Evolutionary conservation across 1,140 invertebrate genomes (phyloP), one percentile per base, ranked within the genome.

Genomic region (Procambarus virginalis): DNA sequence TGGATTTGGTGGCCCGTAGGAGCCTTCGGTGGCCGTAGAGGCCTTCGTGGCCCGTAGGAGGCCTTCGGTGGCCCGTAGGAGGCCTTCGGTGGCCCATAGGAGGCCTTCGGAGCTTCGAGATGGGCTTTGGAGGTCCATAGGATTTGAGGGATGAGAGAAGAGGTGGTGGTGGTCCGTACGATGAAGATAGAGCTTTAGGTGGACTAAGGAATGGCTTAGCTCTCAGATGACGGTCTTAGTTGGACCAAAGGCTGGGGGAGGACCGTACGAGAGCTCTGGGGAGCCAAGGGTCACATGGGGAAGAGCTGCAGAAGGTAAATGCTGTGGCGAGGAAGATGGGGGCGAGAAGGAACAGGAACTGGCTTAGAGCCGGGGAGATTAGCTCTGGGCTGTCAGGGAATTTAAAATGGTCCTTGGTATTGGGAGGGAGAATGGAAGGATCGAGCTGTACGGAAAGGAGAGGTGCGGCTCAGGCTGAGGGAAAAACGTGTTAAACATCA

Each of bases 331-430:
- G n/a, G n/a, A 80, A 20, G 78, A n/a, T 55, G n/a, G 10, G 78
- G 78, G 58, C 55, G 49, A 5, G 48, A 22, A 55, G 51, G 51
- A 6, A 55, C 51, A 55, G 51, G 6, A 12, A 6, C 46, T 34
- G 46, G n/a, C n/a, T n/a, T n/a, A n/a, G n/a, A n/a, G n/a, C n/a
- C n/a, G 5, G 5, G 55, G 10, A 10, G 9, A 10, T 60, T 17
- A 51, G 2, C 8, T 58, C 49, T n/a, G 49, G 55, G 22, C 68
- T 75, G 20, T 14, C 20, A 55, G 87, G 87, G 81, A 68, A 84
- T 34, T 89, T 49, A 60, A 89, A 89, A 77, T 89, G 87, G 60
- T 82, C 46, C 60, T 64, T 89, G 81, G 87, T 89, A 6, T 89
- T 84, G 22, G 58, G 17, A 22, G 87, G 87, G 70, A 89, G 80